Conservation (phyloP, 2,797 vertebrate genomes). For the Vultur gryphus region DNA sequence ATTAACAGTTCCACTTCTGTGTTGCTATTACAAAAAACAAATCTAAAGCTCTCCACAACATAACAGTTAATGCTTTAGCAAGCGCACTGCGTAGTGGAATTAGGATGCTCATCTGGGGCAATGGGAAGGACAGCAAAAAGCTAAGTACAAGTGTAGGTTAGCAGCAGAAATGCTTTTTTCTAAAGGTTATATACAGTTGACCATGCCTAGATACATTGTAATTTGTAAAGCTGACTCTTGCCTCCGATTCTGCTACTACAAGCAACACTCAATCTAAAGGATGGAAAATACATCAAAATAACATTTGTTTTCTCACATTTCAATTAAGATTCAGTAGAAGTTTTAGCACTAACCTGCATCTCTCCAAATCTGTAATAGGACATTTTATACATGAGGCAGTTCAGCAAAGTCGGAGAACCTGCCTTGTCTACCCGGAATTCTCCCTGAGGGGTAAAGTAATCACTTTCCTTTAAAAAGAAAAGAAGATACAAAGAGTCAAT, state of each 20-base stretch:
- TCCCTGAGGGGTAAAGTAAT: constrained; percentile 98
- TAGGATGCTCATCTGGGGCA: background rate
- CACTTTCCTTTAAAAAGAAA: constrained; percentile 86
- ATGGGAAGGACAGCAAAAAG: background rate
- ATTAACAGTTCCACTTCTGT: background rate
- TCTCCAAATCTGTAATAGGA: constrained; percentile 99
- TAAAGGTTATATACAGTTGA: background rate
- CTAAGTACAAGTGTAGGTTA: background rate
- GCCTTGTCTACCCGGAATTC: constrained; percentile 98
- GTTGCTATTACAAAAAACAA: background rate
- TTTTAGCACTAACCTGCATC: constrained; percentile 89
- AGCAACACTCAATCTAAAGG: background rate
- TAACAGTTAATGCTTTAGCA: background rate
- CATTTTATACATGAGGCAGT: constrained; percentile 99
- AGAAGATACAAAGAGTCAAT: background rate
- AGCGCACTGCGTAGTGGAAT: background rate
- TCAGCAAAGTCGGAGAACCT: constrained; percentile 94
- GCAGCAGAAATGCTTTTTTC: background rate
- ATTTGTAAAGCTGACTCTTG: background rate
- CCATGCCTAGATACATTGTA: background rate
- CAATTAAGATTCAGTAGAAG: background rate
- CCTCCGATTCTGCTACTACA: background rate
- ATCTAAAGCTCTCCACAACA: background rate
- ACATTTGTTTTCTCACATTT: background rate
- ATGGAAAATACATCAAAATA: background rate